Base-by-base conservation (phyloP, 2,888 invertebrate species). In the Leucophenga montana region DNA sequence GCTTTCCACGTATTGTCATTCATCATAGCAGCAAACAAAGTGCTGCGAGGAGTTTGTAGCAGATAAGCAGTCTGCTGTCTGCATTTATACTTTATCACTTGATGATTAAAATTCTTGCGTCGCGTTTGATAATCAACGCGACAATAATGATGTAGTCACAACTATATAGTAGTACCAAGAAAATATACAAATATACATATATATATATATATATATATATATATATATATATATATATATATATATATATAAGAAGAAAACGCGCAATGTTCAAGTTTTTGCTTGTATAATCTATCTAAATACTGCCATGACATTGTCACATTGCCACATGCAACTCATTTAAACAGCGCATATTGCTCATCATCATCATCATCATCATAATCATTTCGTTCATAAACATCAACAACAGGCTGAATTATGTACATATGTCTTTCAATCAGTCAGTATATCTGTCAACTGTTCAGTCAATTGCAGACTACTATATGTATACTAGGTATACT, bases 21-120 rank as follows among this genome's bases (percentile, higher is more conserved):
- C 61, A 61, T 61, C 61, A 61, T 44, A n/a, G 22, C 9, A 20
- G 59, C 31, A 14, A 39, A 9, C n/a, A 33, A 16, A 9, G 9
- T 14, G n/a, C 33, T 11, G 39, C 16, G 18, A 18, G 39, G 11
- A 18, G 20, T 3, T 16, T n/a, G 5, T n/a, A 8, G 11, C 14
- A 5, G 20, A 11, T 18, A 9, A 9, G n/a, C 3, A 54, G 54
- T 59, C 59, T 59, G 11, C 33, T 27, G 8, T 61, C 61, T 39
- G 44, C 61, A 61, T 61, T 61, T 61, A 39, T 61, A 39, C 61
- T 61, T 61, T 44, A 61, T 61, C 61, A 61, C 61, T 61, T 61
- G 61, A 61, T 39, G 61, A 61, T 61, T 61, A 61, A 61, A 61
- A 61, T 61, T 61, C 44, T 61, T 61, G 33, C 4, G 20, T n/a